Evolutionary conservation across 2,888 invertebrate species (phyloP).

Genomic region (Eucera pruinosa): DNA sequence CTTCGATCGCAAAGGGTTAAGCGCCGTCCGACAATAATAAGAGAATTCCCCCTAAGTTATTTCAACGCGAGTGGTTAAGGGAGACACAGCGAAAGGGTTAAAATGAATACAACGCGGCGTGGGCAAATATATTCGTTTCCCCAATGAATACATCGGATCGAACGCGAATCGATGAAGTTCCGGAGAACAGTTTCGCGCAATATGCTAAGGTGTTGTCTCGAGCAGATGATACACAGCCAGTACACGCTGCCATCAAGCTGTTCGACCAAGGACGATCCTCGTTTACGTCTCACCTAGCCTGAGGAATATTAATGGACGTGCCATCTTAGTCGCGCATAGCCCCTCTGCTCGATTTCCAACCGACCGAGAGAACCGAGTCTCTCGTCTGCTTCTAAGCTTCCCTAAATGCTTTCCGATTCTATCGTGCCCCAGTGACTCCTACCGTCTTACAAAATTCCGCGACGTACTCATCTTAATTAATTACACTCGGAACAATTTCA

Average conservation of each 20-base stretch:
- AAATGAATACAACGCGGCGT: background rate
- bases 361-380: background rate
- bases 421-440: slow-evolving; percentile 9
- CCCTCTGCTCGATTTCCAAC: slow-evolving; percentile 46
- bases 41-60: too few relatives aligned
- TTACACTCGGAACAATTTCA: slow-evolving; percentile 28
- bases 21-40: too few relatives aligned
- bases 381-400: slow-evolving; percentile 13
- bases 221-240: slow-evolving; percentile 77
- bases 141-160: slow-evolving; percentile 24
- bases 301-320: slow-evolving; percentile 78
- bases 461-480: slow-evolving; percentile 29
- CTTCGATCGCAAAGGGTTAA: too few relatives aligned
- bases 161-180: slow-evolving; percentile 49
- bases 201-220: slow-evolving; percentile 72
- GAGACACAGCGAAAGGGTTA: too few relatives aligned
- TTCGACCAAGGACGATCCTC: slow-evolving; percentile 61
- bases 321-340: slow-evolving; percentile 55
- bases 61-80: too few relatives aligned
- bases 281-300: slow-evolving; percentile 69
- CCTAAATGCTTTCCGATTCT: slow-evolving; percentile 51
- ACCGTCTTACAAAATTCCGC: too few relatives aligned
- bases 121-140: background rate
- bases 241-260: slow-evolving; percentile 42
- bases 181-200: slow-evolving; percentile 19